Percentiles rank a stretch among this genome's conserved stretches.
Conservation (phyloP, 2,113 vertebrate species). For the Platanista minor region DNA sequence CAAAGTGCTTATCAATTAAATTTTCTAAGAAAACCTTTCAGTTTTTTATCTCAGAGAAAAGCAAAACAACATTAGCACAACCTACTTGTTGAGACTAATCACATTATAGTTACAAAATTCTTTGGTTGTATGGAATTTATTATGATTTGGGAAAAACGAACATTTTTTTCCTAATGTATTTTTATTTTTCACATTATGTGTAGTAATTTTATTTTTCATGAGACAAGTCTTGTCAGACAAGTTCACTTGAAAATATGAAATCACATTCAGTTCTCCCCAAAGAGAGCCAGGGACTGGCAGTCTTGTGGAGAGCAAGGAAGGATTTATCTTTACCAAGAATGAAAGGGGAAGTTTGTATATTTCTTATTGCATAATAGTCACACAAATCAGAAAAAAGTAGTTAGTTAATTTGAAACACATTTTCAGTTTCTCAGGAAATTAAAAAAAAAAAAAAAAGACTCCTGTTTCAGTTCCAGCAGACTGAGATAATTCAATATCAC, state of each 20-base stretch:
- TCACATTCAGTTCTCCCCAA: neutral
- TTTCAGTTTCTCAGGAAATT: neutral
- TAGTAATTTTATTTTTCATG: constrained; percentile 22
- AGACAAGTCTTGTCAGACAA: neutral
- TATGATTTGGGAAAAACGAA: neutral
- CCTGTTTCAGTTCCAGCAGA: neutral
- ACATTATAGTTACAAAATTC: neutral
- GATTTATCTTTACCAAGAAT: neutral
- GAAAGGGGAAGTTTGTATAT: neutral
- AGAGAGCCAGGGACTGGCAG: neutral
- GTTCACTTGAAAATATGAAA: neutral
- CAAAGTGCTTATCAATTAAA: neutral
- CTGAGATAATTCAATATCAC: neutral
- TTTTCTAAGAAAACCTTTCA: neutral
- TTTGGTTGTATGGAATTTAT: constrained; percentile 1
- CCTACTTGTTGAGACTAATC: neutral
- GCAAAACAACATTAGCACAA: neutral
- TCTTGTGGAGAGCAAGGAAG: neutral
- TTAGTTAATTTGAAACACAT: neutral
- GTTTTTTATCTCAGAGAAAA: neutral
- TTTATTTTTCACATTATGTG: neutral
- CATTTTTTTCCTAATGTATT: neutral
- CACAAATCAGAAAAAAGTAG: neutral
- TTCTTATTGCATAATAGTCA: neutral
- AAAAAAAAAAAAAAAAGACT: too few relatives aligned